Evolutionary conservation across 2,888 invertebrate species (phyloP), one percentile per base, ranked within the genome.

Genomic region (Orthonevra nobilis): DNA sequence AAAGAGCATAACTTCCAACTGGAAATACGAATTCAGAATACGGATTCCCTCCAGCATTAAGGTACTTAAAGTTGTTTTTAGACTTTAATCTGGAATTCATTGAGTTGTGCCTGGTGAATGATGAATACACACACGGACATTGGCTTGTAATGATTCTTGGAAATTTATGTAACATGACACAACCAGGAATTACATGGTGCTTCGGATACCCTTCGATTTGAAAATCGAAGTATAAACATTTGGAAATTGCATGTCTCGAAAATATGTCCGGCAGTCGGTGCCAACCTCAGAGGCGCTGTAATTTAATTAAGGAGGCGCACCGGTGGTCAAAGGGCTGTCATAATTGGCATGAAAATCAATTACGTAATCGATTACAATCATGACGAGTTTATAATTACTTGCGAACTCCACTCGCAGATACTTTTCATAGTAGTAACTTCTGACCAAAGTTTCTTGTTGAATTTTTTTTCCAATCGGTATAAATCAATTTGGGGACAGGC

Each of bases 301-400:
- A 58, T 58, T 66, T 20, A 66, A 58, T 66, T 58, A 50, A 42
- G 44, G 23, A 17, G 23, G 19, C 28, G 9, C 40, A 42, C 72
- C 15, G 64, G 9, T 68, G n/a, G n/a, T n/a, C 58, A 56, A 38
- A 46, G 46, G 42, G 28, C 12, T 60, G 23, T 17, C 7, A 2
- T 60, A 68, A 68, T 60, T 74, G 52, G 10, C 28, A 68, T 46
- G 46, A 40, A 74, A 68, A 60, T 68, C 68, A 52, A 74, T 54
- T 60, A n/a, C 50, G 26, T 44, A 73, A 63, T 60, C 6, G 7
- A 4, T 17, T 26, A 15, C 9, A 26, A 9, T n/a, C n/a, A n/a
- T n/a, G n/a, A n/a, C n/a, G n/a, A n/a, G n/a, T n/a, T n/a, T n/a
- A n/a, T n/a, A n/a, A n/a, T n/a, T n/a, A n/a, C n/a, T n/a, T n/a